Conservation (phyloP, 2,113 vertebrate genomes). For the Setophaga petechia region DNA sequence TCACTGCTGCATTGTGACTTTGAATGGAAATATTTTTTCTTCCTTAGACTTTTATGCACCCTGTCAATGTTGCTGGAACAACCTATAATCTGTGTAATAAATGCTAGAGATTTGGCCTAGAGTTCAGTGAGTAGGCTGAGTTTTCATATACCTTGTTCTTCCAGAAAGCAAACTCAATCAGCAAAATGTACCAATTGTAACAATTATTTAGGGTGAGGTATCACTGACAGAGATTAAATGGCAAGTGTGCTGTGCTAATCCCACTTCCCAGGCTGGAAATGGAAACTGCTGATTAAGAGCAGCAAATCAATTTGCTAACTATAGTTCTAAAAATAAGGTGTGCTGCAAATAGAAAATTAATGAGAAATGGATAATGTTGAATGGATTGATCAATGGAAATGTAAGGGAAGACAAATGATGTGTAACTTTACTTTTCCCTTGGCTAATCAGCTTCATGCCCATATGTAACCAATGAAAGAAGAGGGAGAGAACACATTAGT, state of each 20-base stretch:
- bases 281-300: constrained; percentile 50
- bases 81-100: not conserved
- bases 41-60: not conserved
- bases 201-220: not conserved
- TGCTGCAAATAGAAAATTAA: constrained; percentile 41
- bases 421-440: constrained; percentile 44
- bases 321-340: constrained; percentile 38
- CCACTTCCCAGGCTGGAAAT: not conserved
- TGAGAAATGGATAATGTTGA: constrained; percentile 11
- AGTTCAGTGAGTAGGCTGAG: not conserved
- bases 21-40: not conserved
- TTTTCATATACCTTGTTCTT: not conserved
- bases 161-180: constrained; percentile 5
- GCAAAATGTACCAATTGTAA: not conserved
- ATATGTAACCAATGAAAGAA: not conserved
- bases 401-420: constrained; percentile 19
- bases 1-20: not conserved
- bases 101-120: not conserved
- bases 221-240: constrained; percentile 11
- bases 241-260: constrained; percentile 29
- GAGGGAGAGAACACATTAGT: not conserved
- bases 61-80: not conserved
- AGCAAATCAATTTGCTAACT: constrained; percentile 41
- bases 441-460: not conserved
- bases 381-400: constrained; percentile 29